Base-by-base conservation (phyloP, 2,888 invertebrate species). In the Cryptocheilus praepositus region DNA sequence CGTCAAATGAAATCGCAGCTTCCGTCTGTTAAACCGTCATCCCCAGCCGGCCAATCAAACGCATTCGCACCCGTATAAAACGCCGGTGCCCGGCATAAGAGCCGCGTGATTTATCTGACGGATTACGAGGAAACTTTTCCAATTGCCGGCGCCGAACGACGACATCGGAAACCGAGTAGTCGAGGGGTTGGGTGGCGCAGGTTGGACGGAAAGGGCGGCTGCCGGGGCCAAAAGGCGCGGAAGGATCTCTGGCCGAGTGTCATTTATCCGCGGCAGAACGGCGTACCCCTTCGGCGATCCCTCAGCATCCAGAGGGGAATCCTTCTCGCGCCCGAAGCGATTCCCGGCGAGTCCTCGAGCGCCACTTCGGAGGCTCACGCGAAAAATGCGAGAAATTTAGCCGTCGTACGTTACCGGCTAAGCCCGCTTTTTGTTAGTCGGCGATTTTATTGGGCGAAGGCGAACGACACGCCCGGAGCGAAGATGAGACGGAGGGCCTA, bases 91-190 rank as follows among this genome's bases (percentile, higher is more conserved):
- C 44, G 28, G 71, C 71, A 71, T 62, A 69, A 70, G 72, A 70
- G 69, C 67, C 65, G 74, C 67, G 78, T 83, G 83, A 82, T 84
- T 82, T 84, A 82, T 83, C 81, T 76, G 82, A 76, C 80, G 82
- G 83, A 83, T 83, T 83, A 83, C 83, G 84, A 82, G 80, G 67
- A 83, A 83, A 83, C 82, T 83, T 83, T 83, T 83, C 83, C 83
- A 83, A 83, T 83, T 80, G 83, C 76, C 73, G 74, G 68, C 62
- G 71, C 75, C 36, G 11, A 36, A 73, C 70, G 80, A 77, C 74
- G 80, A 81, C 84, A 83, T 83, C 68, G 83, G 78, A 84, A 84
- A 84, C 78, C 82, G 80, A 83, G 83, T 79, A 79, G 74, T 81
- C 74, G 25, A 22, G 45, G 22, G n/a, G 16, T 53, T 18, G 46